Evolutionary conservation across 2,113 vertebrate genomes (phyloP).

Genomic region (Erythrolamprus reginae): DNA sequence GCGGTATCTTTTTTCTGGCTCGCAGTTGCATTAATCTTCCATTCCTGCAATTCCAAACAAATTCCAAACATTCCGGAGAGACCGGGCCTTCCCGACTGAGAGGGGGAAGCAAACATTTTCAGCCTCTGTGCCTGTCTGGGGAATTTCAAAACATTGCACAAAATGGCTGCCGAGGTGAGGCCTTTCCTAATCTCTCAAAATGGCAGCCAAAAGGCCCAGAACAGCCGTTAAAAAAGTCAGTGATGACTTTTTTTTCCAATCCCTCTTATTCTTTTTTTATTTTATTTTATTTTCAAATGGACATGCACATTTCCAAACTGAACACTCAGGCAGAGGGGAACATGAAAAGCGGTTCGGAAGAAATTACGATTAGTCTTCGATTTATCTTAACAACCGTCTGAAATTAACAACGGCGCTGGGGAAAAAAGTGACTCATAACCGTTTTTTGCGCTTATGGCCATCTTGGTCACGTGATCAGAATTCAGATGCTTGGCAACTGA

Average conservation of each 20-base stretch:
- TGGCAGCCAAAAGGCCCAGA: background rate
- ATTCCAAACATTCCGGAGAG: background rate
- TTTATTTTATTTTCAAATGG: rapidly evolving
- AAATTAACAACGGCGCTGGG: too few species aligned
- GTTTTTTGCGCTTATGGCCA: too few species aligned
- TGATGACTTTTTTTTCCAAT: background rate
- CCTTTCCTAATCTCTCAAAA: background rate
- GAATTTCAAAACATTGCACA: background rate
- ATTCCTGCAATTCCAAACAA: background rate
- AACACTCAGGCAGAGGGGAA: background rate
- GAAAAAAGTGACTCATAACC: too few species aligned
- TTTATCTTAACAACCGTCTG: too few species aligned
- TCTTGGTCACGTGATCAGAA: too few species aligned
- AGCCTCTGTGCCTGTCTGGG: background rate
- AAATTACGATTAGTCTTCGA: background rate
- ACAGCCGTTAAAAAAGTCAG: background rate
- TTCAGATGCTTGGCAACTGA: too few species aligned
- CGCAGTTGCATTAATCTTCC: background rate
- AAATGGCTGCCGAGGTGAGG: background rate
- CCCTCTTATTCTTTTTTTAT: background rate
- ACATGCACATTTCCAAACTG: background rate
- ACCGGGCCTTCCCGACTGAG: background rate
- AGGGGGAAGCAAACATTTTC: background rate
- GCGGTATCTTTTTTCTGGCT: background rate
- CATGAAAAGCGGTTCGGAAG: background rate